phyloP scores from a whole-genome alignment of 2,113 vertebrate genomes.

The Oryzias woworae region DNA sequence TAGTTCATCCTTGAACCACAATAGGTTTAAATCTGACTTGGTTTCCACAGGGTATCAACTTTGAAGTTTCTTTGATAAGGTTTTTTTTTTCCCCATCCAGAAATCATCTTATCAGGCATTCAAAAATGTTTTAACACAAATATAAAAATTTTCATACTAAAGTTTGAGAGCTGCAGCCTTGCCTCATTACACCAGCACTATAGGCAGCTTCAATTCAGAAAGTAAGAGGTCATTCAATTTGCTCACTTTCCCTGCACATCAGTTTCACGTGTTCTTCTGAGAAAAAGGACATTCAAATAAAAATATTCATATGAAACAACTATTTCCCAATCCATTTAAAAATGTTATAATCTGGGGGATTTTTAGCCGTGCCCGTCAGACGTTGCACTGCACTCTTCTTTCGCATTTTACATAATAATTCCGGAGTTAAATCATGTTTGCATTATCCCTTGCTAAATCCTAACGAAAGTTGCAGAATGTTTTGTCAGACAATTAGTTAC shows the following conservation, averaged over 20 bases:
- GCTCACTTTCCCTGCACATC: not conserved
- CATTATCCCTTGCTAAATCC: too few relatives aligned
- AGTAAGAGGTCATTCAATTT: constrained; percentile 8
- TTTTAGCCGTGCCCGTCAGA: too few relatives aligned
- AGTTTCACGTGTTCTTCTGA: not conserved
- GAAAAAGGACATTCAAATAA: not conserved
- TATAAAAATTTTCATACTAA: constrained; percentile 5
- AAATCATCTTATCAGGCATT: constrained; percentile 7
- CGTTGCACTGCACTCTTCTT: too few relatives aligned
- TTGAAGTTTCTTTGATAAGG: constrained; percentile 17
- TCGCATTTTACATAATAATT: too few relatives aligned
- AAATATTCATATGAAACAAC: too few relatives aligned
- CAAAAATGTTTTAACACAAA: constrained; percentile 10
- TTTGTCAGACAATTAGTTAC: too few relatives aligned
- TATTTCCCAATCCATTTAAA: too few relatives aligned
- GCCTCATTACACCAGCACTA: constrained; percentile 6
- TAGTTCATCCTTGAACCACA: constrained; percentile 8
- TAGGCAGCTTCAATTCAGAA: constrained; percentile 3
- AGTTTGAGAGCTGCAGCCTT: constrained; percentile 1
- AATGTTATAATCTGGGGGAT: too few relatives aligned
- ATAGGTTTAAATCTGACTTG: constrained; percentile 6
- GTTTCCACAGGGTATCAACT: constrained; percentile 7
- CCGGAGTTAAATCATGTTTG: too few relatives aligned
- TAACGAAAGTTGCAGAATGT: too few relatives aligned
- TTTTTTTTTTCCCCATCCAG: constrained; percentile 6